Conservation (phyloP, 2,797 vertebrate species). For the Carapus acus region DNA sequence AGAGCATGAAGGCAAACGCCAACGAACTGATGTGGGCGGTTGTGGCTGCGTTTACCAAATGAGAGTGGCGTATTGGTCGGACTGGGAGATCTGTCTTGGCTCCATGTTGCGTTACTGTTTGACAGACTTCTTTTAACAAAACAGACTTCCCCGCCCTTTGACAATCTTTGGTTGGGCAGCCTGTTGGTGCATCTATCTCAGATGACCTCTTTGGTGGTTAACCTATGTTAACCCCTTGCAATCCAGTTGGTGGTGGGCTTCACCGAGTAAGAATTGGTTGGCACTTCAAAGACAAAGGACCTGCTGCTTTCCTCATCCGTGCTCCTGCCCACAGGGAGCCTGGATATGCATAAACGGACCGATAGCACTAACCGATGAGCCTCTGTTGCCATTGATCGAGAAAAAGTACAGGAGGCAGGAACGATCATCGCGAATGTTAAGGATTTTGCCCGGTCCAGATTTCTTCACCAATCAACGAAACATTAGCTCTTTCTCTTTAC, state of each 20-base stretch:
- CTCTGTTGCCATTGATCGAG: slow-evolving; percentile 31
- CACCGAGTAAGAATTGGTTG: slow-evolving; percentile 49
- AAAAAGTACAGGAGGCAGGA: slow-evolving; percentile 31
- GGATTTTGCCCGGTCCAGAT: slow-evolving; percentile 48
- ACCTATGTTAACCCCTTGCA: slow-evolving; percentile 59
- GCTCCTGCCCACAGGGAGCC: slow-evolving; percentile 11
- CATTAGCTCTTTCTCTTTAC: slow-evolving; percentile 23
- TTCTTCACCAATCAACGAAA: slow-evolving; percentile 36
- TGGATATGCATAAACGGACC: slow-evolving; percentile 29
- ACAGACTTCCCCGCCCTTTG: slow-evolving; percentile 63
- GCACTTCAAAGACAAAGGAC: slow-evolving; percentile 39
- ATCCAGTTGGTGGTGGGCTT: slow-evolving; percentile 66
- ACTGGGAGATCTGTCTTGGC: slow-evolving; percentile 62
- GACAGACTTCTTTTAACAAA: slow-evolving; percentile 61
- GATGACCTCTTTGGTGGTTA: slow-evolving; percentile 55
- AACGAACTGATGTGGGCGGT: slow-evolving; percentile 98
- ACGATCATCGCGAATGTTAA: slow-evolving; percentile 54
- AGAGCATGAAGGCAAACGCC: slow-evolving; percentile 84
- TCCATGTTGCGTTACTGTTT: slow-evolving; percentile 63
- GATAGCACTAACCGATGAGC: slow-evolving; percentile 35
- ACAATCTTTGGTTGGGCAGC: slow-evolving; percentile 66
- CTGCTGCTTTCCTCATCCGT: slow-evolving; percentile 28
- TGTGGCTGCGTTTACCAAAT: slow-evolving; percentile 94
- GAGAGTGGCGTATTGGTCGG: slow-evolving; percentile 55
- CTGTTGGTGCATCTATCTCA: slow-evolving; percentile 59